Conservation (phyloP, 2,888 invertebrate species). For the Diaphora mendica region DNA sequence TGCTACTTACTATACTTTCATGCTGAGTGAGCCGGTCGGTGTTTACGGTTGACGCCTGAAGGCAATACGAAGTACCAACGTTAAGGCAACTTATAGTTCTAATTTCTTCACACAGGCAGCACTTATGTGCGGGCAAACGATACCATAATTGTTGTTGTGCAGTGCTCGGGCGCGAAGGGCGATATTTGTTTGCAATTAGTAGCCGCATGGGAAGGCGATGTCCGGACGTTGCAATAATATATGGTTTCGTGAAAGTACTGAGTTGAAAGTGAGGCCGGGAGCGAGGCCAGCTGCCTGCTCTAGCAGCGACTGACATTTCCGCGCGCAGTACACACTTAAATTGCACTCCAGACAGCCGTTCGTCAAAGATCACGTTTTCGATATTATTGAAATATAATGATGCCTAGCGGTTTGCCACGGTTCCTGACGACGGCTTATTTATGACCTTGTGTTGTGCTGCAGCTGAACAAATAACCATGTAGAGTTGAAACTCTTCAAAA, state of each 20-base stretch:
- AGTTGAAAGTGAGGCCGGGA: constrained; percentile 38
- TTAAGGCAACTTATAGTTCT: constrained; percentile 41
- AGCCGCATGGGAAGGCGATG: constrained; percentile 71
- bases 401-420: background rate
- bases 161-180: constrained; percentile 68
- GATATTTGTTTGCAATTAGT: constrained; percentile 79
- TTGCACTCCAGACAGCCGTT: constrained; percentile 40
- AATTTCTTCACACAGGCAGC: constrained; percentile 63
- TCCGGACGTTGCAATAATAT: constrained; percentile 70
- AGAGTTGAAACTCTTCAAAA: background rate
- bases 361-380: constrained; percentile 31
- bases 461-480: background rate
- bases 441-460: background rate
- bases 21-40: constrained; percentile 50
- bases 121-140: constrained; percentile 61
- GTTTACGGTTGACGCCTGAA: constrained; percentile 55
- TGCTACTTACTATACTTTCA: constrained; percentile 34
- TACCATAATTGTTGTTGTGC: constrained; percentile 67
- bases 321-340: constrained; percentile 63
- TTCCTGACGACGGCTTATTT: too few relatives aligned
- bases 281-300: constrained; percentile 70
- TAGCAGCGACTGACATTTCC: constrained; percentile 72
- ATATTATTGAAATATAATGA: constrained; percentile 12
- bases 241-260: constrained; percentile 64
- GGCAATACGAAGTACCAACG: constrained; percentile 49